Evolutionary conservation across 2,888 invertebrate species (phyloP), one percentile per base, ranked within the genome.

Genomic region (Idaea aversata): DNA sequence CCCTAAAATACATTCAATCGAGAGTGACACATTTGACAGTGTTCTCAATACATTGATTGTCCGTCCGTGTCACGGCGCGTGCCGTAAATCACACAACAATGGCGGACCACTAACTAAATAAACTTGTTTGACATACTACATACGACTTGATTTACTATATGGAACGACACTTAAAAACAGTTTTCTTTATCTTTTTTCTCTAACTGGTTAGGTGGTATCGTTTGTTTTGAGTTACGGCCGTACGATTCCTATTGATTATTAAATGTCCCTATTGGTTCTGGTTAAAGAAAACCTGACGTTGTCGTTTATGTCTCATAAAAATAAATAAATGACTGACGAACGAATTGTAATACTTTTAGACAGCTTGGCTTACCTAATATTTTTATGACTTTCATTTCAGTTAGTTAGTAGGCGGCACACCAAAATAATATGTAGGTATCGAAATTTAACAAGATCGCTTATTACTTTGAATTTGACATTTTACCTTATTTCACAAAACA

Each of bases 41-140:
- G 47, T 47, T 47, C 47, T 47, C 47, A 47, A 47, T 47, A 47
- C 47, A 63, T 59, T 62, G 57, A 64, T 68, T 63, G 72, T 73
- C 67, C 69, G 77, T 76, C 73, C 69, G 74, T 67, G 62, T 16
- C 16, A 15, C 66, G 70, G 68, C 70, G 70, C 74, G 68, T 63
- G 73, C 67, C 74, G 79, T 82, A 82, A 82, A 82, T 82, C 82
- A 82, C 78, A 77, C 68, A 77, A 82, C 81, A 80, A 79, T 80
- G 70, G 72, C 65, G 70, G 72, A 72, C 74, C 72, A 72, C 73
- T 74, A 73, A 66, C 70, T 71, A 80, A 77, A 77, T 74, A 74
- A 34, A 59, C 25, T 68, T 73, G 75, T 75, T 79, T 77, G 75
- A 70, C 75, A 71, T 75, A 63, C 72, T 72, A 68, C 69, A 68